Base-by-base conservation (phyloP, 2,797 vertebrate species). In the Tolypeutes matacus region DNA sequence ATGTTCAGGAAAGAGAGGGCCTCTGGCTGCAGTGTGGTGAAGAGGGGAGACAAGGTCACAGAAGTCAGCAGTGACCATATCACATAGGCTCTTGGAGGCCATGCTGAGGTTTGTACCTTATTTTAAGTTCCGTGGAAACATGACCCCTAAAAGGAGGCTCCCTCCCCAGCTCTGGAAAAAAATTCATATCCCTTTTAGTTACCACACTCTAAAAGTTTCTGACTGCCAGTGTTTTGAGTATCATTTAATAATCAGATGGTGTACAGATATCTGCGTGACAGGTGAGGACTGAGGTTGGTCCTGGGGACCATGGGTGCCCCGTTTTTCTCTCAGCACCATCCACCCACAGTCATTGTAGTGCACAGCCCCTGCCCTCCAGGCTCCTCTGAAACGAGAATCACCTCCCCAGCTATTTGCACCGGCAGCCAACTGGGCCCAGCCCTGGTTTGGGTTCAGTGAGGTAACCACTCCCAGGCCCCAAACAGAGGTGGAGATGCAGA, bases 11-110 rank as follows among this genome's bases (percentile, higher is more conserved):
- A 76, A 3, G 27, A 93, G 72, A 18, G 31, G 20, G 0, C 7
- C 27, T 1, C 3, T 4, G 67, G 53, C 34, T 17, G n/a, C 77
- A 56, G 56, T 17, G 29, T 4, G 3, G 27, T 1, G 25, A 58
- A 25, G 0, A 25, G 27, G 11, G 0, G 11, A 3, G 21, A 12
- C 0, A 0, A 2, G 46, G 64, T 11, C 9, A 5, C 6, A 27
- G 72, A 70, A 36, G n/a, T 20, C 18, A 12, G 25, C 42, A 76
- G 46, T 7, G 9, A 3, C 23, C 53, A 18, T 21, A 6, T 9
- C 46, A 17, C 2, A 6, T 23, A 11, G 60, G 75, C 53, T n/a
- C 36, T 39, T 15, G 65, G 65, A 85, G 34, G 51, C 70, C 21
- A 2, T 1, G 9, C 25, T 62, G 69, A 87, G 36, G 31, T 39